phyloP scores from a whole-genome alignment of 2,797 vertebrate species.

The Kryptolebias ocellatus region DNA sequence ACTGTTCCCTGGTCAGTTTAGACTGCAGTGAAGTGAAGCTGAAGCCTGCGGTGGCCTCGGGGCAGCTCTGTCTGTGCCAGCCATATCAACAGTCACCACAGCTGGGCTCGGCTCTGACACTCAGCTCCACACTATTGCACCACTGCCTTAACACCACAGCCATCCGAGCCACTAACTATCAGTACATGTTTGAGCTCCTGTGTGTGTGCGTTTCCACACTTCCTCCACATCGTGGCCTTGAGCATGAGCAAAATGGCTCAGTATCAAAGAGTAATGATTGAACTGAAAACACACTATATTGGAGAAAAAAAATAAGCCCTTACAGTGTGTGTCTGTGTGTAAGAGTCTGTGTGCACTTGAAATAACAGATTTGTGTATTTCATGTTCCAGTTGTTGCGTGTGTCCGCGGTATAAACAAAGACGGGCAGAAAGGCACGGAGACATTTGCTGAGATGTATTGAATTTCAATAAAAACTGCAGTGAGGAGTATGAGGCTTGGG shows the following conservation, averaged over 20 bases:
- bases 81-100: slow-evolving; percentile 71
- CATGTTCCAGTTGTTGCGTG: slow-evolving; percentile 17
- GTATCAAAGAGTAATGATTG: slow-evolving; percentile 75
- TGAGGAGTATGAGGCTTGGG: slow-evolving; percentile 54
- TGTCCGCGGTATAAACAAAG: slow-evolving; percentile 58
- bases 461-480: slow-evolving; percentile 74
- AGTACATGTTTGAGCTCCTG: slow-evolving; percentile 39
- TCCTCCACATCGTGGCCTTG: slow-evolving; percentile 63
- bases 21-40: slow-evolving; percentile 67
- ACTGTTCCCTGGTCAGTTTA: slow-evolving; percentile 57
- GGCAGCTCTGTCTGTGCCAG: slow-evolving; percentile 70
- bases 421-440: slow-evolving; percentile 44
- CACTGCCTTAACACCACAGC: slow-evolving; percentile 64
- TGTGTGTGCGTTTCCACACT: slow-evolving; percentile 59
- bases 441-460: slow-evolving; percentile 71
- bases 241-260: slow-evolving; percentile 74
- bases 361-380: slow-evolving; percentile 33
- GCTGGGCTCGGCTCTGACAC: slow-evolving; percentile 62
- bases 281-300: slow-evolving; percentile 70
- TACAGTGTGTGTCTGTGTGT: slow-evolving; percentile 9
- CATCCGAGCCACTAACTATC: slow-evolving; percentile 74
- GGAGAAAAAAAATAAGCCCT: slow-evolving; percentile 46
- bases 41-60: slow-evolving; percentile 64
- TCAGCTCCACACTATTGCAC: slow-evolving; percentile 63
- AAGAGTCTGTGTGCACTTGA: slow-evolving; percentile 7